Evolutionary conservation across 1,140 invertebrate genomes (phyloP).

Genomic region (Drosophila sturtevanti): DNA sequence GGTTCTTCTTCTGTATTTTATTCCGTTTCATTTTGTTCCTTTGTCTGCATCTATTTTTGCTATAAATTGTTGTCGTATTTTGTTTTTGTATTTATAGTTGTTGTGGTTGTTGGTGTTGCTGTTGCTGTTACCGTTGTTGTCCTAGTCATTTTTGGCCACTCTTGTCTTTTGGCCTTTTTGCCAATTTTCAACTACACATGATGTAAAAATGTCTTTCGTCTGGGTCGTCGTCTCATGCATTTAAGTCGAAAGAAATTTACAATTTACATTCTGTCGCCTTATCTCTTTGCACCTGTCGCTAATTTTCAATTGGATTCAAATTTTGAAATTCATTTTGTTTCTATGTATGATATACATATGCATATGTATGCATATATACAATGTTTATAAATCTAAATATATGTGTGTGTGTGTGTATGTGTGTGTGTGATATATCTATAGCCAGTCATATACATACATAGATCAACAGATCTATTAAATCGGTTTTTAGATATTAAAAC

Average conservation of each 20-base stretch:
- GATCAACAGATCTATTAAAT: neutral
- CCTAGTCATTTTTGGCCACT: neutral
- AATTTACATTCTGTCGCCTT: slow-evolving; percentile 45
- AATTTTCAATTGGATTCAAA: slow-evolving; percentile 19
- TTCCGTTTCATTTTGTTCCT: slow-evolving; percentile 29
- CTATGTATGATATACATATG: neutral
- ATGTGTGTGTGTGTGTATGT: too few species aligned
- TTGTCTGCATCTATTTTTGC: slow-evolving; percentile 45
- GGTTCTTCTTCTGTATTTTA: slow-evolving; percentile 20
- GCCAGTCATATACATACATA: too few species aligned
- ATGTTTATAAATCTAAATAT: too few species aligned
- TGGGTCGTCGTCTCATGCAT: neutral
- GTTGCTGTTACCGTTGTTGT: neutral
- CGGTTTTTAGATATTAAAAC: neutral
- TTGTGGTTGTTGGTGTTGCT: neutral
- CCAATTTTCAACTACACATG: slow-evolving; percentile 76
- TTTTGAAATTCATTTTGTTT: slow-evolving; percentile 44
- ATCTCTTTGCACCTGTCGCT: slow-evolving; percentile 40
- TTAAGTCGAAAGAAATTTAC: neutral
- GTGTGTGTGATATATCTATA: neutral
- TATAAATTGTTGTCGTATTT: slow-evolving; percentile 59
- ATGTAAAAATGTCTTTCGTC: slow-evolving; percentile 60
- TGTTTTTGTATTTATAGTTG: too few species aligned
- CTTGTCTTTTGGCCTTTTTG: slow-evolving; percentile 57
- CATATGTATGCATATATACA: slow-evolving; percentile 32